phyloP scores from a whole-genome alignment of 30 jellyfish, hydroid and myxozoan genomes.

The Chironex yamaguchii region DNA sequence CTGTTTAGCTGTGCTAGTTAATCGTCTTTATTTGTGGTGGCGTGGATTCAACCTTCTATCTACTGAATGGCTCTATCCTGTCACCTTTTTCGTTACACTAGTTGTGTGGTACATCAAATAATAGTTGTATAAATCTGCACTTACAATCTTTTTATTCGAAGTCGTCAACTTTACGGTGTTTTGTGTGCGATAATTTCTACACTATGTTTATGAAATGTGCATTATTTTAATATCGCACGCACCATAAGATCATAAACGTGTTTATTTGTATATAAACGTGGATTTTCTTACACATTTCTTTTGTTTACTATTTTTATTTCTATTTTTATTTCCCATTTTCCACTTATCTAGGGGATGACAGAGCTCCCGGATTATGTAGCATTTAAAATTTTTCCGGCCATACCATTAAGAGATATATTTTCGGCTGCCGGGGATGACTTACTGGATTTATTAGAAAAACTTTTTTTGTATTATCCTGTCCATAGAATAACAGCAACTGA shows the following conservation, averaged over 20 bases:
- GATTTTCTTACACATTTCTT: neutral
- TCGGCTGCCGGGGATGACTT: slow-evolving; percentile 99
- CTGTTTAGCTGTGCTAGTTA: too few species aligned
- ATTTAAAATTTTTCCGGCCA: slow-evolving; percentile 89
- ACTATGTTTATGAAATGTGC: neutral
- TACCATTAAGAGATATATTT: slow-evolving; percentile 89
- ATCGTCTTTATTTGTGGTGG: too few species aligned
- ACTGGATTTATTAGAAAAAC: slow-evolving; percentile 78
- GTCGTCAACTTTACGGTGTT: too few species aligned
- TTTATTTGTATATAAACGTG: neutral
- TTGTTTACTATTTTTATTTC: neutral
- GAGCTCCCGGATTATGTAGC: slow-evolving; percentile 93
- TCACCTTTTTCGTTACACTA: too few species aligned
- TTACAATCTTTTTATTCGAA: too few species aligned
- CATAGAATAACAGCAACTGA: slow-evolving; percentile 91
- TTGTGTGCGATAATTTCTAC: too few species aligned
- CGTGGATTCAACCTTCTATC: too few species aligned
- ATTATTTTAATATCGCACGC: neutral
- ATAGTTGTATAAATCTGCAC: too few species aligned
- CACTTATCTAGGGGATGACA: slow-evolving; percentile 78
- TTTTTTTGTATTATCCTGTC: slow-evolving; percentile 78
- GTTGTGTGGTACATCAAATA: too few species aligned
- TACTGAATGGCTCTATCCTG: too few species aligned
- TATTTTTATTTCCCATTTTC: neutral
- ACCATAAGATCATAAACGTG: too few species aligned